Percentiles rank a stretch among this genome's conserved stretches.
Evolutionary conservation across 1,140 invertebrate species (phyloP).

Genomic region (Drosophila persimilis): DNA sequence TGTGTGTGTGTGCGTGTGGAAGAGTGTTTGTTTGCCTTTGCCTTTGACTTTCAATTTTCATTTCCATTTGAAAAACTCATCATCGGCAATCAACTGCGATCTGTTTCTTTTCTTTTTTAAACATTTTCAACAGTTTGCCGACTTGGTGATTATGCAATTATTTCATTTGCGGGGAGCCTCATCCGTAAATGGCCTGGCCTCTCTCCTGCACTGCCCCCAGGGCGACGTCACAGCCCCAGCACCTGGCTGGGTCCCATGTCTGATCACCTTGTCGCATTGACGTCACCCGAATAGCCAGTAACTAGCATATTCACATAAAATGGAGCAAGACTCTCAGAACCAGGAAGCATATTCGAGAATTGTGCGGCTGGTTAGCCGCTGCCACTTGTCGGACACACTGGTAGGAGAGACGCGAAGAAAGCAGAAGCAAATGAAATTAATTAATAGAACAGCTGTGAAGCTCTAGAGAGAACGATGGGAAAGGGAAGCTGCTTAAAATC

Average conservation of each 20-base stretch:
- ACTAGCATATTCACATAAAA: slow-evolving; percentile 21
- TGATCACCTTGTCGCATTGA: slow-evolving; percentile 39
- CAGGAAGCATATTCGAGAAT: slow-evolving; percentile 64
- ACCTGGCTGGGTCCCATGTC: slow-evolving; percentile 21
- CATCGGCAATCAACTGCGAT: slow-evolving; percentile 35
- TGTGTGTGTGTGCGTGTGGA: no score
- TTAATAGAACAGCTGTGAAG: no score
- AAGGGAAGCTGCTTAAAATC: no score
- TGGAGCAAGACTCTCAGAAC: slow-evolving; percentile 37
- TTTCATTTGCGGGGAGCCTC: slow-evolving; percentile 4
- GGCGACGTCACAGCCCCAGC: slow-evolving; percentile 4
- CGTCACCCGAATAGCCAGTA: slow-evolving; percentile 27
- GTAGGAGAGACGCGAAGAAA: not conserved
- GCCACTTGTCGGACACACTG: slow-evolving; percentile 31
- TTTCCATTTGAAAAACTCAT: slow-evolving; percentile 65
- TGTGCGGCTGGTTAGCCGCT: slow-evolving; percentile 1
- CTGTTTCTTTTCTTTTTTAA: slow-evolving; percentile 13
- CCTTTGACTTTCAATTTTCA: slow-evolving; percentile 68
- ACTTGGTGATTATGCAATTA: slow-evolving; percentile 49
- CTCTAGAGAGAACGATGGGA: no score
- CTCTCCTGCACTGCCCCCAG: slow-evolving; percentile 10
- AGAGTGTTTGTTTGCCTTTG: slow-evolving; percentile 54
- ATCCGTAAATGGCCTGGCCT: not conserved
- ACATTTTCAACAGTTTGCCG: slow-evolving; percentile 12
- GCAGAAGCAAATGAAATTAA: no score